A percentile compares a stretch with the other conserved stretches of the same genome.
Conservation (phyloP, 2,888 invertebrate genomes). For the Mythimna vitellina region DNA sequence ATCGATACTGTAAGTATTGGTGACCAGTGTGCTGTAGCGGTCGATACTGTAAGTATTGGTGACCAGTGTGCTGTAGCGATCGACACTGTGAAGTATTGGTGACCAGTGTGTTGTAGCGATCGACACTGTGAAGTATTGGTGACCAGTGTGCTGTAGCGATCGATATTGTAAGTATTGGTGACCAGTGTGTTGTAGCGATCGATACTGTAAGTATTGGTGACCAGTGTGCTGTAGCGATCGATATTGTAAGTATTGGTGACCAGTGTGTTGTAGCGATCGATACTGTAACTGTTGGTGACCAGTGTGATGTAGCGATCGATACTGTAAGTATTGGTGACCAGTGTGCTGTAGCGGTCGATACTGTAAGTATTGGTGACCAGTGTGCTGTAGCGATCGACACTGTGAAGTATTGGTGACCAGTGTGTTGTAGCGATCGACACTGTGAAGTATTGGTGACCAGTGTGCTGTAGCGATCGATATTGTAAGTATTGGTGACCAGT, state of each 20-base stretch:
- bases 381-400: constrained; percentile 10
- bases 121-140: constrained; percentile 28
- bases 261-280: constrained; percentile 9
- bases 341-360: constrained; percentile 10
- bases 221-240: constrained; percentile 8
- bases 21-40: constrained; percentile 8
- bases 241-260: constrained; percentile 31
- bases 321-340: constrained; percentile 29
- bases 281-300: constrained; percentile 15
- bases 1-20: constrained; percentile 30
- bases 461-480: constrained; percentile 11
- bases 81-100: constrained; percentile 28
- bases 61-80: constrained; percentile 9
- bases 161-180: constrained; percentile 32
- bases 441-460: constrained; percentile 28
- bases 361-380: constrained; percentile 29
- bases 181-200: constrained; percentile 7
- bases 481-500: constrained; percentile 29
- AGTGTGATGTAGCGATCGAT: constrained; percentile 7
- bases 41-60: constrained; percentile 30
- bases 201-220: constrained; percentile 31
- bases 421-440: constrained; percentile 9
- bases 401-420: constrained; percentile 28
- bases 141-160: constrained; percentile 9
- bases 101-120: constrained; percentile 8